Evolutionary conservation across 2,888 invertebrate genomes (phyloP).

Genomic region (Digitonthophagus gazella): DNA sequence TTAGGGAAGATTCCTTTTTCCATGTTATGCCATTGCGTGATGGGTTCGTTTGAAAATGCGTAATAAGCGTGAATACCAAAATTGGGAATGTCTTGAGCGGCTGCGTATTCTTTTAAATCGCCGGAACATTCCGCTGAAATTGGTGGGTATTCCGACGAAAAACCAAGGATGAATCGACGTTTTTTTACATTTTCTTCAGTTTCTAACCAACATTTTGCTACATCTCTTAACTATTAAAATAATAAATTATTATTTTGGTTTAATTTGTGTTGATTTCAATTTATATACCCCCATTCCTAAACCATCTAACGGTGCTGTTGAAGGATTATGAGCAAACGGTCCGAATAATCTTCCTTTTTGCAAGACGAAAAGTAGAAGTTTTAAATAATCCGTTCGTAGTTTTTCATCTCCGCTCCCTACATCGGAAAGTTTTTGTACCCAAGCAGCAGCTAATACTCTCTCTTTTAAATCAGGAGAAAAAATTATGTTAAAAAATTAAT

Average conservation of each 20-base stretch:
- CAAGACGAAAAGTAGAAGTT: conserved; percentile 51
- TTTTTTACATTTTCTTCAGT: conserved; percentile 38
- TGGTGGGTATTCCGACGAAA: conserved; percentile 40
- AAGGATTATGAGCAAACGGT: conserved; percentile 49
- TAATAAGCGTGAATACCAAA: conserved; percentile 56
- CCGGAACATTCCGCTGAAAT: conserved; percentile 47
- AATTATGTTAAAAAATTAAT: conserved; percentile 3
- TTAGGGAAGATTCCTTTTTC: conserved; percentile 46
- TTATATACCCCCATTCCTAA: conserved; percentile 41
- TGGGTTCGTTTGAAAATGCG: conserved; percentile 51
- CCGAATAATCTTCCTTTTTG: conserved; percentile 49
- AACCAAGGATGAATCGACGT: conserved; percentile 32
- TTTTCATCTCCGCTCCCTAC: conserved; percentile 39
- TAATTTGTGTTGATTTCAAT: no score
- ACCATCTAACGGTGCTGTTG: conserved; percentile 41
- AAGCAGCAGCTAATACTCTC: conserved; percentile 49
- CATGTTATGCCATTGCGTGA: conserved; percentile 48
- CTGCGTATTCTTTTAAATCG: conserved; percentile 51
- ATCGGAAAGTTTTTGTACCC: conserved; percentile 49
- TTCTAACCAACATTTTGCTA: conserved; percentile 45
- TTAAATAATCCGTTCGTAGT: conserved; percentile 48
- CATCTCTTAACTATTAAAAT: conserved; percentile 38
- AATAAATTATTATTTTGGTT: conserved; percentile 7
- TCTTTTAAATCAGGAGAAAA: conserved; percentile 42
- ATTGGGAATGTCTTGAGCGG: conserved; percentile 53